phyloP scores from a whole-genome alignment of 92 coral and sea anemone species.

The Parazoanthus atlanticus region DNA sequence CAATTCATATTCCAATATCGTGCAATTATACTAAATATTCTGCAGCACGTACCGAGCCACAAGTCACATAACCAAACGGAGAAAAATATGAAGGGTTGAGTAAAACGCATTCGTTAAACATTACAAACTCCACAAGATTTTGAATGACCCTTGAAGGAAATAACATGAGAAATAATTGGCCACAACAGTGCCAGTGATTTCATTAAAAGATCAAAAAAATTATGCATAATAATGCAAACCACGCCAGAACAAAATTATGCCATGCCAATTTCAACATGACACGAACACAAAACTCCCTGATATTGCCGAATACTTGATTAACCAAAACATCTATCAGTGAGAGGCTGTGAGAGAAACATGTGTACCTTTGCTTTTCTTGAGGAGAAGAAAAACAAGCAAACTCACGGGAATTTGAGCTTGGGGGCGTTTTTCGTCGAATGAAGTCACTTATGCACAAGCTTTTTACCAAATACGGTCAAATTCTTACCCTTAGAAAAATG shows the following conservation, averaged over 20 bases:
- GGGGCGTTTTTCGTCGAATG: constrained; percentile 25
- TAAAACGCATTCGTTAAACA: too few species aligned
- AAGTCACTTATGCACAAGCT: constrained; percentile 25
- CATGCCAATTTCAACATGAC: neutral
- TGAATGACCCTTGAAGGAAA: neutral
- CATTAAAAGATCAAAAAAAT: neutral
- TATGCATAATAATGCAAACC: neutral
- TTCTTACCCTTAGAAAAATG: constrained; percentile 14
- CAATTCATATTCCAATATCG: too few species aligned
- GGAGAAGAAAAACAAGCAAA: neutral
- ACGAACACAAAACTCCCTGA: neutral
- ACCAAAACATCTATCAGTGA: neutral
- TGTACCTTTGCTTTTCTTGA: neutral
- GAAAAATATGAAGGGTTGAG: too few species aligned
- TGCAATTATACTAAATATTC: neutral
- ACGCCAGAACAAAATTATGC: neutral
- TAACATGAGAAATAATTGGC: neutral
- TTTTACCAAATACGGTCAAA: constrained; percentile 42
- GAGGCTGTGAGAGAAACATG: constrained; percentile 17
- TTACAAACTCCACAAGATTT: neutral
- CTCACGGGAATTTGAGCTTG: constrained; percentile 27
- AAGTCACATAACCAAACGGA: too few species aligned
- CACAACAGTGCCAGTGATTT: neutral
- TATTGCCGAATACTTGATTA: neutral
- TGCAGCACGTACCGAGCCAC: too few species aligned